Base-by-base conservation (phyloP, 1,140 invertebrate genomes). In the Sogatella furcifera region DNA sequence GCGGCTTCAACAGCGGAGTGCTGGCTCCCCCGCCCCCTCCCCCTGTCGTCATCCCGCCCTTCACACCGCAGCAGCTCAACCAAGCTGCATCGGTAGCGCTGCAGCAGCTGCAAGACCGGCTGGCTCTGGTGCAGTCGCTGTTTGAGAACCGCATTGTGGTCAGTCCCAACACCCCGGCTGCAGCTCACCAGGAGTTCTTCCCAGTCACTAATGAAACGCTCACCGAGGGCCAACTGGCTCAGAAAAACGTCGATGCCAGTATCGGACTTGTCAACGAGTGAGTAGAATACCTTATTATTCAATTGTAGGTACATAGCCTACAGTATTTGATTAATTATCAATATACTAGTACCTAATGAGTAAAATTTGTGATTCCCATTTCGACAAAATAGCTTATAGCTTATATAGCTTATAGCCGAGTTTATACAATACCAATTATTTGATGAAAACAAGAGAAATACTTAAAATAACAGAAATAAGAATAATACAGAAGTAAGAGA, bases 181-280 rank as follows among this genome's bases (percentile, higher is more conserved):
- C 68, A 15, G 62, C 66, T 34, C 76, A 78, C 62, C 72, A 74
- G 57, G 69, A 73, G 52, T 73, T 77, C 60, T 77, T 78, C 64
- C 71, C 69, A n/a, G 74, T 75, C 11, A 70, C 70, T n/a, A 71
- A 73, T 49, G 64, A 69, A 24, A 73, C 76, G 0, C 61, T 77
- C 24, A 55, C 71, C 31, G 66, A 69, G 28, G 74, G 73, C 13
- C 69, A 74, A 52, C 65, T 74, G 31, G 76, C 75, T 0, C 69
- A 71, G 42, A 69, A 72, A 61, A 69, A 67, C 31, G 66, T 78
- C 17, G 71, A 74, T 57, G 72, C 76, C 8, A 70, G 71, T 21
- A 63, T 72, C 3, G 70, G 67, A 14, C 64, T 78, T n/a, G 69
- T 76, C 6, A 69, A 76, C 41, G 66, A 76, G 76, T 74, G 66